These are phyloP conservation scores for Rhyzopertha dominica DNA, from an alignment of 1,140 invertebrate genomes.

Conservation along the genomic window DNA sequence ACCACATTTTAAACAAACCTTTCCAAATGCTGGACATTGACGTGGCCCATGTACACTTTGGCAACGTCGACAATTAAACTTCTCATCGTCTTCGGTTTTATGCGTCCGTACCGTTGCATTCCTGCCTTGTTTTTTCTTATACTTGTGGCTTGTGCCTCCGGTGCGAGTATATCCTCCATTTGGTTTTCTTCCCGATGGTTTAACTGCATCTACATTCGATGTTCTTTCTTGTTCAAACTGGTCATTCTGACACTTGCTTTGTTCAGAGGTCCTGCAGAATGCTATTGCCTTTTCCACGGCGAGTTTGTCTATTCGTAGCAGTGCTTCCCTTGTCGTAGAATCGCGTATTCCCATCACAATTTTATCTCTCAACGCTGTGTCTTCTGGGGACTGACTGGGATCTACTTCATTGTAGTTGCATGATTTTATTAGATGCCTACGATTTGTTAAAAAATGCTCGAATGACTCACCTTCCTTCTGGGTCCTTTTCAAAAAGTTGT, in stretches of 20 bases:
- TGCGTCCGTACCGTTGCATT: too few species aligned
- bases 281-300: not conserved
- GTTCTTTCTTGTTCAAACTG: not conserved
- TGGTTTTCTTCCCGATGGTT: too few species aligned
- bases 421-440: too few species aligned
- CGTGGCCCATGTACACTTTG: constrained; percentile 4
- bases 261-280: constrained; percentile 4
- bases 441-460: too few species aligned
- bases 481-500: not conserved
- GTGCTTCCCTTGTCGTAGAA: not conserved
- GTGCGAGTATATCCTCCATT: too few species aligned
- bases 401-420: not conserved
- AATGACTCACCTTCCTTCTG: too few species aligned
- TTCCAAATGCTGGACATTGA: constrained; percentile 7
- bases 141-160: too few species aligned
- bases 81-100: not conserved
- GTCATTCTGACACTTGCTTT: not conserved
- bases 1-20: constrained; percentile 8
- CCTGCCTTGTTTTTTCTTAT: too few species aligned
- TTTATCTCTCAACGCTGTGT: constrained; percentile 4
- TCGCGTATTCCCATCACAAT: constrained; percentile 6
- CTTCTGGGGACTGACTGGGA: constrained; percentile 3
- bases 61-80: constrained; percentile 2
- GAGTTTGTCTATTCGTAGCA: not conserved
- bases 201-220: too few species aligned